A percentile compares a stretch with the other conserved stretches of the same genome.
phyloP scores from a whole-genome alignment of 2,797 vertebrate species.

The Aulostomus chinensis region DNA sequence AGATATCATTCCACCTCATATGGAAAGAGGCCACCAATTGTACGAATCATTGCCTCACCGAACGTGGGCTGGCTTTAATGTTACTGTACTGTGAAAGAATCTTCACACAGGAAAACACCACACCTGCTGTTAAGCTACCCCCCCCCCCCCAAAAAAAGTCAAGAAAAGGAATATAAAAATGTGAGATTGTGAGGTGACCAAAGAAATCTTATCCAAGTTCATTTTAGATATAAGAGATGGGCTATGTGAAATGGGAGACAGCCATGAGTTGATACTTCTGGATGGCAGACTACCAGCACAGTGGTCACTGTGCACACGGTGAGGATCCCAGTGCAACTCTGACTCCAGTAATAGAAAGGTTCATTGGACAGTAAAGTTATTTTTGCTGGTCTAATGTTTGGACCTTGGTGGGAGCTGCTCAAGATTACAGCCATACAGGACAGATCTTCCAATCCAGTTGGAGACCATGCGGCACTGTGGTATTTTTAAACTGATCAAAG shows the following conservation, averaged over 20 bases:
- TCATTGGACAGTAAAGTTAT: too few relatives aligned
- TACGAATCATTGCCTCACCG: conserved; percentile 24
- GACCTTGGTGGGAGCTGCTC: too few relatives aligned
- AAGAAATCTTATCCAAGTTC: too few relatives aligned
- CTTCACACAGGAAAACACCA: conserved; percentile 16
- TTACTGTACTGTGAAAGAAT: conserved; percentile 20
- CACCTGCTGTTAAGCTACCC: conserved; percentile 6
- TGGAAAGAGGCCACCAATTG: conserved; percentile 45
- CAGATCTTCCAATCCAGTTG: too few relatives aligned
- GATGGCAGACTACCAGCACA: not conserved
- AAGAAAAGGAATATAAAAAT: conserved; percentile 19
- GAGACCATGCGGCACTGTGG: too few relatives aligned
- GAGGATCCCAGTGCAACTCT: too few relatives aligned
- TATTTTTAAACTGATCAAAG: too few relatives aligned
- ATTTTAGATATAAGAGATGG: conserved; percentile 5
- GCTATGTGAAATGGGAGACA: not conserved
- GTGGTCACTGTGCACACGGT: too few relatives aligned
- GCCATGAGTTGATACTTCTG: not conserved
- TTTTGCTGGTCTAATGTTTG: too few relatives aligned
- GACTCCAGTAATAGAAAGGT: too few relatives aligned
- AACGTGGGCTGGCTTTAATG: conserved; percentile 19
- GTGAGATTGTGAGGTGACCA: conserved; percentile 14
- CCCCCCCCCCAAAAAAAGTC: too few relatives aligned
- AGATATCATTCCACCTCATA: conserved; percentile 38
- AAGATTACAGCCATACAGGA: too few relatives aligned